Conservation (phyloP, 2,888 invertebrate genomes). For the Heliconius hortense region DNA sequence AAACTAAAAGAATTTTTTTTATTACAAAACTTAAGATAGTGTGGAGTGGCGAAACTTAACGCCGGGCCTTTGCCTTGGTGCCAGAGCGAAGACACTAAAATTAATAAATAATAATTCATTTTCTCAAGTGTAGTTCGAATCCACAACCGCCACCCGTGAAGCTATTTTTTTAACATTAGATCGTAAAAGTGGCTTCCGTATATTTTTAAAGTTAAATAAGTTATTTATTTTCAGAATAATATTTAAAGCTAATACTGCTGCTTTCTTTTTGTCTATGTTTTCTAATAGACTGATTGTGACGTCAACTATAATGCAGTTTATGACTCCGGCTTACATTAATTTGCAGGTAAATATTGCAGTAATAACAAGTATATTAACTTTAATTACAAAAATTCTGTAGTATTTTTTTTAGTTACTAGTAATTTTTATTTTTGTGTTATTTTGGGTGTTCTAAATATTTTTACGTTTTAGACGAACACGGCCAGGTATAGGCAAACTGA, state of each 20-base stretch:
- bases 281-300: conserved; percentile 56
- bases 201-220: neutral
- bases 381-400: too few species aligned
- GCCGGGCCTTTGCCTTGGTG: neutral
- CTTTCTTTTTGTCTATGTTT: conserved; percentile 62
- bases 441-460: neutral
- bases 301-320: conserved; percentile 52
- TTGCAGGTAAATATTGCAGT: conserved; percentile 51
- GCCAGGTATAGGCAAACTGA: conserved; percentile 45
- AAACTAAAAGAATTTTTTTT: too few species aligned
- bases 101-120: too few species aligned
- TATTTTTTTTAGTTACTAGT: neutral
- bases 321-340: conserved; percentile 48
- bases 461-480: conserved; percentile 47
- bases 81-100: too few species aligned
- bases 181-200: neutral
- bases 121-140: neutral
- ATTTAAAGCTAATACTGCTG: conserved; percentile 57
- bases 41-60: too few species aligned
- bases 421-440: neutral
- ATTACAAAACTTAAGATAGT: too few species aligned
- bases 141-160: neutral
- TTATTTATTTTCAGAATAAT: conserved; percentile 56
- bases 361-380: neutral
- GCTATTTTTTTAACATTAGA: too few species aligned